Evolutionary conservation across 2,113 vertebrate species (phyloP).

Genomic region (Psilopogon haemacephalus): DNA sequence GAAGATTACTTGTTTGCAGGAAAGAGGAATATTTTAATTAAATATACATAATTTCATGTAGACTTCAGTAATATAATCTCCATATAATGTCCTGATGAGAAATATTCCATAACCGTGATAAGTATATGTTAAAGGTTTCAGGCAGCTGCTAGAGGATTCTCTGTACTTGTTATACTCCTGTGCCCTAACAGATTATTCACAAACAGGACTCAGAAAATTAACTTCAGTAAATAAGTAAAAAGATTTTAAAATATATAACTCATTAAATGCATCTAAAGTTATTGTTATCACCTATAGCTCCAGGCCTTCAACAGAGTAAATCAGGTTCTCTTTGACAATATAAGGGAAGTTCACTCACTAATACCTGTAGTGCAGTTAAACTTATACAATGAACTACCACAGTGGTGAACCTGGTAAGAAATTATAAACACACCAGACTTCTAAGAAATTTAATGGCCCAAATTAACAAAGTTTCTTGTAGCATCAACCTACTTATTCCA

Average conservation of each 20-base stretch:
- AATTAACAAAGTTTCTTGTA: not conserved
- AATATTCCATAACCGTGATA: not conserved
- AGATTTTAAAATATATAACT: not conserved
- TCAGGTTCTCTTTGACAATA: not conserved
- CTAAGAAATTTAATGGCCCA: not conserved
- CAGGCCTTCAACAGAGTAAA: not conserved
- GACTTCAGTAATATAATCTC: not conserved
- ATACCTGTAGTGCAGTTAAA: not conserved
- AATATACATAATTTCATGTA: not conserved
- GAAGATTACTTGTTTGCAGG: not conserved
- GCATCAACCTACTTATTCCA: not conserved
- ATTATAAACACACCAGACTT: not conserved
- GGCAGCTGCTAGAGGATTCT: not conserved
- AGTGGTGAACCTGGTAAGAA: not conserved
- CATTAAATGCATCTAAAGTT: not conserved
- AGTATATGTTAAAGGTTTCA: not conserved
- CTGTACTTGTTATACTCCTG: not conserved
- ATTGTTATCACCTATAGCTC: not conserved
- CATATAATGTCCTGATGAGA: not conserved
- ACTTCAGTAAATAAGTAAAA: not conserved
- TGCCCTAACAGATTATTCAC: not conserved
- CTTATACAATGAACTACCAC: not conserved
- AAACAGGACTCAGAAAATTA: not conserved
- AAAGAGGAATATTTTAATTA: not conserved
- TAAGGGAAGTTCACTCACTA: not conserved